These are phyloP conservation scores for Fragum sueziense DNA, from an alignment of 2,888 invertebrate genomes.

Conservation along the genomic window DNA sequence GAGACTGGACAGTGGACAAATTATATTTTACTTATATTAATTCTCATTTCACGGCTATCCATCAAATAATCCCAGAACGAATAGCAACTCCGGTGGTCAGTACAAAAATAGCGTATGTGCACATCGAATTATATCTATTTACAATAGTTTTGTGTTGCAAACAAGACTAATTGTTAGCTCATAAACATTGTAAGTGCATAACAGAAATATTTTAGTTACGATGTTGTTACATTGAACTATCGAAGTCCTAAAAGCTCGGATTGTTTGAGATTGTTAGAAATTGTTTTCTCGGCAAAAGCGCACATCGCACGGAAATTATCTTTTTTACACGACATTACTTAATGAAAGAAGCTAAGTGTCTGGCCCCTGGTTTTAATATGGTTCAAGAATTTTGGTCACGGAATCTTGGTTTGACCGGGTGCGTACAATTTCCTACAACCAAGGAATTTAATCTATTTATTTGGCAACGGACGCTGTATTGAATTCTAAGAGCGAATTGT, in stretches of 20 bases:
- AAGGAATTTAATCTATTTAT: constrained; percentile 62
- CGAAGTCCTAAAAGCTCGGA: constrained; percentile 22
- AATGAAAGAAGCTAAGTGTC: constrained; percentile 45
- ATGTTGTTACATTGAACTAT: too few species aligned
- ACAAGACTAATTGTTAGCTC: too few species aligned
- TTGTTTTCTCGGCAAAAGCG: background rate
- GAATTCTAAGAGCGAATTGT: constrained; percentile 50
- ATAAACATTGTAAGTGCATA: too few species aligned
- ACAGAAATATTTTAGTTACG: too few species aligned
- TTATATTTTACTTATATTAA: constrained; percentile 49
- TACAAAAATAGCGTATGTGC: too few species aligned
- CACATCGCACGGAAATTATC: constrained; percentile 40
- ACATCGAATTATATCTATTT: too few species aligned
- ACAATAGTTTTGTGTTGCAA: too few species aligned
- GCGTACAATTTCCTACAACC: constrained; percentile 52
- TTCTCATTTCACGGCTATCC: constrained; percentile 43
- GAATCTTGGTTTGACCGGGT: constrained; percentile 55
- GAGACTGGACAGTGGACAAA: constrained; percentile 31
- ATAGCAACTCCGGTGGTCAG: too few species aligned
- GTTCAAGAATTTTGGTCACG: constrained; percentile 58
- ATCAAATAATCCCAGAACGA: constrained; percentile 29
- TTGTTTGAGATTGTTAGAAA: background rate
- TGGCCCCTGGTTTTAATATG: constrained; percentile 45
- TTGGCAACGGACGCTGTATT: constrained; percentile 54
- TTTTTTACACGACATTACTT: constrained; percentile 51